Evolutionary conservation across 2,888 invertebrate species (phyloP).

Genomic region (Brenthis daphne): DNA sequence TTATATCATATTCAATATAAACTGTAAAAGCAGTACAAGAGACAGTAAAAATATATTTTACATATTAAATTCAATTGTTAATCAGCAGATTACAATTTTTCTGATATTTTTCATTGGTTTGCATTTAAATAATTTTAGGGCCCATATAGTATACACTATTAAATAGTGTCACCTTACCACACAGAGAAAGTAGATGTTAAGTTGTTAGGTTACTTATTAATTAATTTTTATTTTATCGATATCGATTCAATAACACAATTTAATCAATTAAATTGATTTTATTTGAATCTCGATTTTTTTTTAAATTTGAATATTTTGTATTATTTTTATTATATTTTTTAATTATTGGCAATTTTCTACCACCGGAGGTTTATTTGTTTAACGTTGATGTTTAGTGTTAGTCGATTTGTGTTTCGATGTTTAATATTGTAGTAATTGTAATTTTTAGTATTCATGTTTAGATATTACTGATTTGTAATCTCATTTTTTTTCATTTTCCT

Average conservation of each 20-base stretch:
- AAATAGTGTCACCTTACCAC: constrained; percentile 13
- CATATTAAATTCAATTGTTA: too few relatives aligned
- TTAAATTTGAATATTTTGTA: constrained; percentile 37
- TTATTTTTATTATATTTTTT: constrained; percentile 30
- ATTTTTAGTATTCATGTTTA: constrained; percentile 42
- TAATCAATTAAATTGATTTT: constrained; percentile 43
- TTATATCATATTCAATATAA: too few relatives aligned
- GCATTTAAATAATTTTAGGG: constrained; percentile 13
- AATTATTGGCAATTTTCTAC: constrained; percentile 29
- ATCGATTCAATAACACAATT: constrained; percentile 40
- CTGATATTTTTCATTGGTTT: not conserved
- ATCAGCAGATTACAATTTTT: too few relatives aligned
- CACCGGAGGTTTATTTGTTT: constrained; percentile 41
- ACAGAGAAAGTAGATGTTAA: constrained; percentile 1
- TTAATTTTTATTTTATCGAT: constrained; percentile 12
- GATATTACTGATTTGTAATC: constrained; percentile 63
- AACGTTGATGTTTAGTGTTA: constrained; percentile 40
- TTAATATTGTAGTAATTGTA: constrained; percentile 34
- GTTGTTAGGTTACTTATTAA: constrained; percentile 2
- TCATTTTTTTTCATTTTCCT: constrained; percentile 59
- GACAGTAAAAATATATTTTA: too few relatives aligned
- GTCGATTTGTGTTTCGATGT: constrained; percentile 39
- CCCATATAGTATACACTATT: constrained; percentile 6
- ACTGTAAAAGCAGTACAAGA: too few relatives aligned
- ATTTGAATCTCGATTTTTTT: constrained; percentile 48